Evolutionary conservation across 2,113 vertebrate genomes (phyloP).

Genomic region (Boulengeromyrus knoepffleri): DNA sequence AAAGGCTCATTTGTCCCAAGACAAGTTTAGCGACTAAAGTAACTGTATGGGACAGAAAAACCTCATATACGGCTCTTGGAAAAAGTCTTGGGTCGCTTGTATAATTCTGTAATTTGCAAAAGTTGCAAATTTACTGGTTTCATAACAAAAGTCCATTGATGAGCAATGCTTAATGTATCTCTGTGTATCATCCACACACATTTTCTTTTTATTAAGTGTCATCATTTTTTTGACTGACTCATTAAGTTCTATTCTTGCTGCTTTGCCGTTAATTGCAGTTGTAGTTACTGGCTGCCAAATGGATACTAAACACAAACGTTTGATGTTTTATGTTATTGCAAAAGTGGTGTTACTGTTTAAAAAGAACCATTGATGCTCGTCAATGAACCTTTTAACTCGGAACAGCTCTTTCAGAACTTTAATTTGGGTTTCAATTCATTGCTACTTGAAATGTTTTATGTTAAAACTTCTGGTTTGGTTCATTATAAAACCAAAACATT

Average conservation of each 20-base stretch:
- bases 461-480: neutral
- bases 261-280: neutral
- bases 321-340: neutral
- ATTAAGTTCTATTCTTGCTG: neutral
- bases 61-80: neutral
- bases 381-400: neutral
- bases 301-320: neutral
- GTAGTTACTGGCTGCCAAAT: neutral
- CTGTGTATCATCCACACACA: too few relatives aligned
- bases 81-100: neutral
- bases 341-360: neutral
- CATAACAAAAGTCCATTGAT: neutral
- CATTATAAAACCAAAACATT: neutral
- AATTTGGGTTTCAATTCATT: neutral
- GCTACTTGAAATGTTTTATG: neutral
- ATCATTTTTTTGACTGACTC: neutral
- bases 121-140: neutral
- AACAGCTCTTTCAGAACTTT: neutral
- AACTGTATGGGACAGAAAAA: neutral
- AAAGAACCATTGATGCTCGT: neutral
- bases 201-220: too few relatives aligned
- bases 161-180: neutral
- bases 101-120: neutral
- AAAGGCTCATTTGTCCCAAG: neutral
- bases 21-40: neutral